phyloP scores from a whole-genome alignment of 2,797 vertebrate species.

The Meriones psammophilus region DNA sequence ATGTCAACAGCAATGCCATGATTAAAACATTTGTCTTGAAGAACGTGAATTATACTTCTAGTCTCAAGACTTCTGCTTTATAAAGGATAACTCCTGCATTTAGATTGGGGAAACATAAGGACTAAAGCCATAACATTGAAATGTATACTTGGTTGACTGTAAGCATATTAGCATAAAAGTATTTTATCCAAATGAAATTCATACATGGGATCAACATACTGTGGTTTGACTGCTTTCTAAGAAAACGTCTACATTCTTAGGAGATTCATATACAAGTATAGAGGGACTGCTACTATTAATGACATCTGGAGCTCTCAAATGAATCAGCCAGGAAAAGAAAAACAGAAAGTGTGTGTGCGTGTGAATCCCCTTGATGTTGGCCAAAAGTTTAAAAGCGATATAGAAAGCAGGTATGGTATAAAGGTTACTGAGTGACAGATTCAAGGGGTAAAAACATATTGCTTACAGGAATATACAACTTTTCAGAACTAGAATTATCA shows the following conservation, averaged over 20 bases:
- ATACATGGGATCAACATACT: neutral
- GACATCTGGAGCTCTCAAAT: neutral
- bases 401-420: neutral
- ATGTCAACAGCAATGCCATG: neutral
- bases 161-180: neutral
- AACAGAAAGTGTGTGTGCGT: neutral
- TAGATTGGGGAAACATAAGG: neutral
- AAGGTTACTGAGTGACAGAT: neutral
- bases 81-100: neutral
- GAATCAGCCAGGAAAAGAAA: neutral
- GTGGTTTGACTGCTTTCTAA: neutral
- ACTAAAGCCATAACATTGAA: neutral
- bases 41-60: no score
- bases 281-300: neutral
- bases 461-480: neutral
- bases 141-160: neutral
- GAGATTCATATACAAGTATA: slow-evolving; percentile 34
- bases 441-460: neutral
- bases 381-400: neutral
- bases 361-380: neutral
- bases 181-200: slow-evolving; percentile 21
- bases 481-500: slow-evolving; percentile 48
- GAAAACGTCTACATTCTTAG: slow-evolving; percentile 24
- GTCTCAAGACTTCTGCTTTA: slow-evolving; percentile 2
- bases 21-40: neutral